phyloP scores from a whole-genome alignment of 2,888 invertebrate genomes.

The Stegana nigrithorax region DNA sequence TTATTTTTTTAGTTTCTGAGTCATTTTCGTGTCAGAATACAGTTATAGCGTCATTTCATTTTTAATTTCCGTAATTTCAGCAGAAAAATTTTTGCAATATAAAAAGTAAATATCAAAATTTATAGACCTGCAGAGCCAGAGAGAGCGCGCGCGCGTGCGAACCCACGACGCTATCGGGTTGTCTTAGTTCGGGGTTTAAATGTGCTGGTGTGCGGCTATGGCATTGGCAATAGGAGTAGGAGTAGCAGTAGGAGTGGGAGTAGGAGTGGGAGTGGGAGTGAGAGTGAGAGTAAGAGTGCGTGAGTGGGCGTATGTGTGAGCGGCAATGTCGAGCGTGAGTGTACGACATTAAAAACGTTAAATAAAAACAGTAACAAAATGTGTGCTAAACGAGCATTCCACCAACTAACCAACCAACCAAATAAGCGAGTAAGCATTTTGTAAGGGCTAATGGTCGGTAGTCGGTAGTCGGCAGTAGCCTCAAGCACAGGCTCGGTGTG shows the following conservation, averaged over 20 bases:
- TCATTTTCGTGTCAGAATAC: too few relatives aligned
- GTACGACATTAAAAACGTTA: constrained; percentile 65
- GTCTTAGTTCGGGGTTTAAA: constrained; percentile 1
- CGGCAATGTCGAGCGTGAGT: constrained; percentile 35
- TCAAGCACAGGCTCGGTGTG: too few relatives aligned
- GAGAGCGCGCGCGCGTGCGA: constrained; percentile 20
- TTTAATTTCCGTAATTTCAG: constrained; percentile 69
- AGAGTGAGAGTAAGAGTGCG: constrained; percentile 23
- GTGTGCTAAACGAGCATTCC: too few relatives aligned
- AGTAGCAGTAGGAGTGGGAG: constrained; percentile 20
- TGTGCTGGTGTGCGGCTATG: constrained; percentile 34
- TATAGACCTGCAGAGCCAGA: constrained; percentile 65
- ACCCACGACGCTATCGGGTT: neutral
- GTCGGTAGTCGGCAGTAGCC: too few relatives aligned
- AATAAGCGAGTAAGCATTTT: too few relatives aligned
- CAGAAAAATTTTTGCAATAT: constrained; percentile 69
- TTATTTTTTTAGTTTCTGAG: too few relatives aligned
- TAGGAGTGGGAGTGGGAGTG: constrained; percentile 43
- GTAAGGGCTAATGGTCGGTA: too few relatives aligned
- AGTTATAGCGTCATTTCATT: constrained; percentile 62
- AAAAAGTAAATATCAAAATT: constrained; percentile 69
- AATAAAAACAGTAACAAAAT: constrained; percentile 58
- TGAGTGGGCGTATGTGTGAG: constrained; percentile 27
- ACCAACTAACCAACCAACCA: constrained; percentile 40
- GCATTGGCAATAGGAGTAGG: constrained; percentile 10